Evolutionary conservation across 2,888 invertebrate species (phyloP).

Genomic region (Dicyrtoma fusca): DNA sequence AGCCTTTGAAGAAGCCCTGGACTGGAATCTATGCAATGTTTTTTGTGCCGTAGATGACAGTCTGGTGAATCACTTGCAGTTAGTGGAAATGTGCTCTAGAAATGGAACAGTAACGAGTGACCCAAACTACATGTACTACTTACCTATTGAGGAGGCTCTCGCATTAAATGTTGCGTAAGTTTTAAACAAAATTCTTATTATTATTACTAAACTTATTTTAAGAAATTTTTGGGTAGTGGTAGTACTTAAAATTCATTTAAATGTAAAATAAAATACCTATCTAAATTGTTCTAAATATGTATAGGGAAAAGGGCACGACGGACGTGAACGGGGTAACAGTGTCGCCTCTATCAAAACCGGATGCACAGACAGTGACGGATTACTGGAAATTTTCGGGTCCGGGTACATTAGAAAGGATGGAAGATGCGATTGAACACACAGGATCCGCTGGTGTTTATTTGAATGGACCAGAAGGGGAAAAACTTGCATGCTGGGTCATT

Average conservation of each 20-base stretch:
- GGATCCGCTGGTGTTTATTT: constrained; percentile 9
- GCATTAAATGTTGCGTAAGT: not conserved
- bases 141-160: constrained; percentile 3
- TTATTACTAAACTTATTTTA: too few relatives aligned
- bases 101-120: not conserved
- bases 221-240: too few relatives aligned
- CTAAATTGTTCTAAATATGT: not conserved
- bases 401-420: constrained; percentile 11
- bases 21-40: not conserved
- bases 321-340: not conserved
- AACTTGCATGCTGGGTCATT: not conserved
- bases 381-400: constrained; percentile 11
- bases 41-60: constrained; percentile 7
- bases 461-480: not conserved
- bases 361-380: not conserved
- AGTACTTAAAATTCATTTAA: too few relatives aligned
- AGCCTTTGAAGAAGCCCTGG: not conserved
- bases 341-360: not conserved
- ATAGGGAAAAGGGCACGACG: not conserved
- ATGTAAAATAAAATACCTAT: too few relatives aligned
- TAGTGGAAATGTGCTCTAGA: constrained; percentile 14
- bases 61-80: not conserved
- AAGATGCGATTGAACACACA: not conserved
- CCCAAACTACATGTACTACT: constrained; percentile 5
- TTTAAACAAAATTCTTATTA: too few relatives aligned